phyloP scores from a whole-genome alignment of 2,888 invertebrate species.

The Erebia ligea region DNA sequence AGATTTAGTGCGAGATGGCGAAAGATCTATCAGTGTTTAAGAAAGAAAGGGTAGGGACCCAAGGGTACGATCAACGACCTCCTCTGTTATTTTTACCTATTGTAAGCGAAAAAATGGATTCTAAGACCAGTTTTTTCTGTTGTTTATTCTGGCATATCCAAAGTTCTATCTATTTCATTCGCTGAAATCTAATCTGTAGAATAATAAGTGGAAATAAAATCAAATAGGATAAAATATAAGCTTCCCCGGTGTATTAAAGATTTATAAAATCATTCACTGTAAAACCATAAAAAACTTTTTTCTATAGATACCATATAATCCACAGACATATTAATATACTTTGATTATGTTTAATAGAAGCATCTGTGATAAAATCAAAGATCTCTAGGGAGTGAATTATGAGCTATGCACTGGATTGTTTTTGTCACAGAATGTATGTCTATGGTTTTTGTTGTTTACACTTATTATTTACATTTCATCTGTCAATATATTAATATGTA shows the following conservation, averaged over 20 bases:
- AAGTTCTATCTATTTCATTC: neutral
- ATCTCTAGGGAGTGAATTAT: no score
- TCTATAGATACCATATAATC: no score
- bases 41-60: conserved; percentile 17
- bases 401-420: no score
- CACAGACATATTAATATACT: no score
- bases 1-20: neutral
- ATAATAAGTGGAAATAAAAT: neutral
- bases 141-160: neutral
- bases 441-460: no score
- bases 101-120: conserved; percentile 9
- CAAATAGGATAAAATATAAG: neutral
- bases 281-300: no score
- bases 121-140: neutral
- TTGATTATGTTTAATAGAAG: no score
- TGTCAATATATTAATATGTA: conserved; percentile 8
- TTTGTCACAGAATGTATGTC: no score
- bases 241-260: neutral
- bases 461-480: neutral
- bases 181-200: neutral
- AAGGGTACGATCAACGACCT: conserved; percentile 25
- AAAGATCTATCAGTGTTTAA: conserved; percentile 24
- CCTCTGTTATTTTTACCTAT: conserved; percentile 16
- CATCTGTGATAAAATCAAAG: no score
- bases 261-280: neutral